These are phyloP conservation scores for Cryptocephalus primarius DNA, from an alignment of 2,888 invertebrate species.

Conservation along the genomic window DNA sequence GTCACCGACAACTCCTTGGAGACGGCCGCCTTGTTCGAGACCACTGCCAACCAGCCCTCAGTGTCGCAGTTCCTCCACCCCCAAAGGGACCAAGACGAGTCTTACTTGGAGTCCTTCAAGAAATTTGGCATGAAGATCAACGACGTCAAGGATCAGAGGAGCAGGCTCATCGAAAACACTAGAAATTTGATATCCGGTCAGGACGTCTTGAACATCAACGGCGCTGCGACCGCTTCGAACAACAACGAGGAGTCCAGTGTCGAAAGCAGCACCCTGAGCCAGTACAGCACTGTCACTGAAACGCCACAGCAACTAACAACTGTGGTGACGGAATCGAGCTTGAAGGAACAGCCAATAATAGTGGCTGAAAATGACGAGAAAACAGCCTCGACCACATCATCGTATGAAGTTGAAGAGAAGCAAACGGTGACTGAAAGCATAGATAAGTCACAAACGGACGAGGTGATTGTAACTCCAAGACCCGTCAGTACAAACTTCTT, in stretches of 20 bases:
- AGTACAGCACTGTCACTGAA: conserved; percentile 8
- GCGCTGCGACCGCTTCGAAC: conserved; percentile 26
- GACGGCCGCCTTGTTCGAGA: neutral
- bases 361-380: conserved; percentile 30
- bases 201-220: conserved; percentile 53
- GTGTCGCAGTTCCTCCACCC: no score
- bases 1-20: neutral
- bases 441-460: conserved; percentile 13
- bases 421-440: conserved; percentile 14
- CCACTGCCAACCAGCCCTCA: no score
- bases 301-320: conserved; percentile 11
- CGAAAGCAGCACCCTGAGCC: conserved; percentile 4
- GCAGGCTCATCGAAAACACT: conserved; percentile 46
- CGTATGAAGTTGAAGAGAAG: conserved; percentile 12
- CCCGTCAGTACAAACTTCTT: conserved; percentile 46
- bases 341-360: conserved; percentile 31
- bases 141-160: conserved; percentile 30
- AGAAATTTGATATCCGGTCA: conserved; percentile 51
- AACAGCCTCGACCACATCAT: conserved; percentile 15
- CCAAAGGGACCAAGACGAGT: no score
- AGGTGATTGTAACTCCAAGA: conserved; percentile 44
- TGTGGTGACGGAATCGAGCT: conserved; percentile 13
- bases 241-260: conserved; percentile 2
- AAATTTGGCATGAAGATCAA: conserved; percentile 33
- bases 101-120: neutral